Evolutionary conservation across 2,113 vertebrate genomes (phyloP).

Genomic region (Sebastes fasciatus): DNA sequence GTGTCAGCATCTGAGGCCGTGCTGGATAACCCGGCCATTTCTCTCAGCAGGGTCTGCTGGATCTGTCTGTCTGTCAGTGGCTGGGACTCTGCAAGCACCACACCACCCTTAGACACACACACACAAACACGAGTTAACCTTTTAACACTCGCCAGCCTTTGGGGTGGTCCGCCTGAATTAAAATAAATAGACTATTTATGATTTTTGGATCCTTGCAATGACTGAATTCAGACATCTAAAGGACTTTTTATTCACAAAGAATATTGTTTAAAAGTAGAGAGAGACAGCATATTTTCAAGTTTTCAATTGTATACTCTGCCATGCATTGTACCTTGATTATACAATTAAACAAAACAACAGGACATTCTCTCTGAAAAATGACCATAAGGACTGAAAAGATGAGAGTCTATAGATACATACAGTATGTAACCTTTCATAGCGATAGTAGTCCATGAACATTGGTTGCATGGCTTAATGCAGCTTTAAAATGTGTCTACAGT

Average conservation of each 20-base stretch:
- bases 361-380: background rate
- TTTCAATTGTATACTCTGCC: background rate
- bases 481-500: background rate
- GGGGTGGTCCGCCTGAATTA: too few species aligned
- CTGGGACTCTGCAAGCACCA: constrained; percentile 89
- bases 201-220: too few species aligned
- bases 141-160: background rate
- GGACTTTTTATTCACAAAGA: background rate
- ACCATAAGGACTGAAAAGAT: background rate
- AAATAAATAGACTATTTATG: background rate
- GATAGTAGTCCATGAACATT: constrained; percentile 2
- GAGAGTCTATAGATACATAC: background rate
- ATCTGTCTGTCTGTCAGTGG: constrained; percentile 88
- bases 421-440: background rate
- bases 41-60: constrained; percentile 86
- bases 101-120: constrained; percentile 83
- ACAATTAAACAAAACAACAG: background rate
- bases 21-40: constrained; percentile 85
- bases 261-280: background rate
- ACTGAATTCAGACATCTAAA: background rate
- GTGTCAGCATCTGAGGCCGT: constrained; percentile 86
- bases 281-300: background rate
- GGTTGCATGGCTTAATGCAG: background rate
- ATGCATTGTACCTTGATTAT: background rate
- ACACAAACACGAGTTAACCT: background rate